Evolutionary conservation across 1,140 invertebrate species (phyloP).

Genomic region (Babylonia areolata): DNA sequence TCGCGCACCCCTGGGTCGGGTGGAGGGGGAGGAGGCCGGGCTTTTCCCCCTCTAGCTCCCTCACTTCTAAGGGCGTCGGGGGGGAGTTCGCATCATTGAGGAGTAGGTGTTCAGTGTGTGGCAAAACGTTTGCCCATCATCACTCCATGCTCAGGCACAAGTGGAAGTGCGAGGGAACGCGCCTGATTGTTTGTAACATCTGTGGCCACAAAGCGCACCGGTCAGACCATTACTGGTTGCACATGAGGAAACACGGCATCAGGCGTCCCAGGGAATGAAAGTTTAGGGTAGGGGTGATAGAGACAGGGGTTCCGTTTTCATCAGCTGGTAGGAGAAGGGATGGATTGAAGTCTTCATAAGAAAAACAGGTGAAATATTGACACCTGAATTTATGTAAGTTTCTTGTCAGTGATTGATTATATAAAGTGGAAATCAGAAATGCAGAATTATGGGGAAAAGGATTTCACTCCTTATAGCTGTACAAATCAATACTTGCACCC

Average conservation of each 20-base stretch:
- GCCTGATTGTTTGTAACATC: slow-evolving; percentile 29
- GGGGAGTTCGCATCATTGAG: neutral
- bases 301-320: no score
- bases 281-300: no score
- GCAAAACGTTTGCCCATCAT: slow-evolving; percentile 31
- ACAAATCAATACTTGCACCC: no score
- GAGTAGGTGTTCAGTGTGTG: slow-evolving; percentile 30
- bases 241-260: slow-evolving; percentile 34
- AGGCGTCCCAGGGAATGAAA: neutral
- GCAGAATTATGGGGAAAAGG: no score
- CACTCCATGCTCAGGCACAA: slow-evolving; percentile 40
- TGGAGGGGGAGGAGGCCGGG: neutral
- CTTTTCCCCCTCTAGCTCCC: neutral
- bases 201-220: slow-evolving; percentile 39
- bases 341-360: no score
- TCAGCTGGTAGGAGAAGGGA: no score
- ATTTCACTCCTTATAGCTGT: no score
- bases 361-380: no score
- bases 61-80: neutral
- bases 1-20: neutral
- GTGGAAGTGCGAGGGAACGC: slow-evolving; percentile 43
- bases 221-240: slow-evolving; percentile 37
- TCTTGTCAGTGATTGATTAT: no score
- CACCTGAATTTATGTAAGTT: no score
- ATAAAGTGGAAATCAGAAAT: no score